Percentiles rank a stretch among this genome's conserved stretches.
Conservation (phyloP, 2,888 invertebrate species). For the Ophioninae sp. region DNA sequence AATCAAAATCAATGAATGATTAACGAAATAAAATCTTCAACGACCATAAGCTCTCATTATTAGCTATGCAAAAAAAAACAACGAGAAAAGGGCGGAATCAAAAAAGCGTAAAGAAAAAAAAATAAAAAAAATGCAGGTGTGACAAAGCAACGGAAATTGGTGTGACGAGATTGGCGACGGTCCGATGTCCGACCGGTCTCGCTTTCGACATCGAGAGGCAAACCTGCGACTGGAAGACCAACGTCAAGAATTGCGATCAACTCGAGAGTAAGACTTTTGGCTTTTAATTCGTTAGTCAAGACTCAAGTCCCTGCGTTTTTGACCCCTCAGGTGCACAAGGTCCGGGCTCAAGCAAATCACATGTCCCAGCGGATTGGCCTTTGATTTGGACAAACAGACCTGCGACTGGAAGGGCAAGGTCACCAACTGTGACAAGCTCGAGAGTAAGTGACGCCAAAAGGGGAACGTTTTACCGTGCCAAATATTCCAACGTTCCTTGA, state of each 20-base stretch:
- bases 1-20: too few species aligned
- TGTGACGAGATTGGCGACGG: slow-evolving; percentile 92
- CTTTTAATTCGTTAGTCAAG: slow-evolving; percentile 42
- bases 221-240: slow-evolving; percentile 97
- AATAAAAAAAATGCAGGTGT: slow-evolving; percentile 85
- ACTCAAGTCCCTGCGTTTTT: slow-evolving; percentile 81
- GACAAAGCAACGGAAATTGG: slow-evolving; percentile 95
- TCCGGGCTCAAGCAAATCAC: slow-evolving; percentile 98
- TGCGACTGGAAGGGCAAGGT: slow-evolving; percentile 99
- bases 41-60: too few species aligned
- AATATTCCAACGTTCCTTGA: slow-evolving; percentile 53
- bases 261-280: slow-evolving; percentile 91
- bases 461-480: slow-evolving; percentile 8
- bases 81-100: too few species aligned
- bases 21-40: too few species aligned
- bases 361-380: slow-evolving; percentile 97
- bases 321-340: slow-evolving; percentile 92
- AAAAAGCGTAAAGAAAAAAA: slow-evolving; percentile 1
- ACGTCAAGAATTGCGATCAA: slow-evolving; percentile 97
- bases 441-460: slow-evolving; percentile 90
- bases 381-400: slow-evolving; percentile 98
- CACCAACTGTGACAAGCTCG: slow-evolving; percentile 96
- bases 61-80: too few species aligned
- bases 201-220: slow-evolving; percentile 97
- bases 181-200: slow-evolving; percentile 94